Conservation (phyloP, 2,113 vertebrate genomes). For the Castor canadensis region DNA sequence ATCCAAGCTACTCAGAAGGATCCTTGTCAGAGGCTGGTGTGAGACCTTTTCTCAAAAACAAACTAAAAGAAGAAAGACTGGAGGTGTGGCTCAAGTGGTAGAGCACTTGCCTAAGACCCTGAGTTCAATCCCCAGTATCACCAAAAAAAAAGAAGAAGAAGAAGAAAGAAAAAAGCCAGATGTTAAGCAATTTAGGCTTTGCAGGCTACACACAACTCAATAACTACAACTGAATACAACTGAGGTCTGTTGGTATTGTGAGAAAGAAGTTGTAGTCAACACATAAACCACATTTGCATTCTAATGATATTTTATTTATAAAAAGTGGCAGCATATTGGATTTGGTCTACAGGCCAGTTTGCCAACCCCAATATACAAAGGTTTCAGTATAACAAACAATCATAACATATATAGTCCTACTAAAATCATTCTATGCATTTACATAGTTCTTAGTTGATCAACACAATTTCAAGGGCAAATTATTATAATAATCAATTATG, state of each 20-base stretch:
- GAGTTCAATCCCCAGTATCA: no score
- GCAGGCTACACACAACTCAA: not conserved
- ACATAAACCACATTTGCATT: not conserved
- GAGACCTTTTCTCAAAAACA: no score
- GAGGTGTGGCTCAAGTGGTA: no score
- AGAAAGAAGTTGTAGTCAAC: not conserved
- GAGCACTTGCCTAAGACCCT: no score
- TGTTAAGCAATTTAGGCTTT: not conserved
- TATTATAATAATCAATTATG: not conserved
- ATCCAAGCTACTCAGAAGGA: no score
- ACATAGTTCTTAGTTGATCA: not conserved
- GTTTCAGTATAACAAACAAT: not conserved
- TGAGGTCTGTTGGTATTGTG: not conserved
- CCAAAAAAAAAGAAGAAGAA: no score
- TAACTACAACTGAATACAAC: not conserved
- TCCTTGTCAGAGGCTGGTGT: no score
- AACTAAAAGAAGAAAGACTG: no score
- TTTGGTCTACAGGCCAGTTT: not conserved
- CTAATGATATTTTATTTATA: not conserved
- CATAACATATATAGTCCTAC: not conserved
- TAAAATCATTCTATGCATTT: not conserved
- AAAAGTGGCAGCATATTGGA: not conserved
- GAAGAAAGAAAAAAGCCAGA: no score
- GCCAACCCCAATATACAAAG: not conserved
- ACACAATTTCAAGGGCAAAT: conserved; percentile 27